Base-by-base conservation (phyloP, 2,113 vertebrate genomes). In the Thamnaconus septentrionalis region DNA sequence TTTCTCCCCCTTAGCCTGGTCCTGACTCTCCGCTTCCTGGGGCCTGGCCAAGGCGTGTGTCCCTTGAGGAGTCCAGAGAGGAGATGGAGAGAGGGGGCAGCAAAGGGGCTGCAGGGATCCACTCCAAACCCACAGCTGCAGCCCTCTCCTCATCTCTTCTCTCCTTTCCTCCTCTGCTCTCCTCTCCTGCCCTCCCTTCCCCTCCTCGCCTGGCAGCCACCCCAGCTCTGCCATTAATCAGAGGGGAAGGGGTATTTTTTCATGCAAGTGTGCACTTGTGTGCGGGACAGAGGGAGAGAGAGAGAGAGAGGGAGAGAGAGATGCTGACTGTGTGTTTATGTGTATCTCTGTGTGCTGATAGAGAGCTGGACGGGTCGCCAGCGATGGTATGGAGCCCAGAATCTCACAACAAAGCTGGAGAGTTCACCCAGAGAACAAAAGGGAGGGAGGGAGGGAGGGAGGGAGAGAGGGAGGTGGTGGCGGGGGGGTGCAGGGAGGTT, bases 351-450 rank as follows among this genome's bases (percentile, higher is more conserved):
- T 66, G 82, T 73, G 83, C 78, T 84, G 88, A 88, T 84, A 83
- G 76, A 79, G 86, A 77, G 75, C 79, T 88, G 88, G 85, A 85
- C 87, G 83, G 66, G 67, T 83, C 64, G 40, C 51, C 56, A 62
- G 64, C 81, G 82, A 87, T 87, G 91, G 90, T 91, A 90, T 89
- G 85, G 89, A 88, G 89, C 89, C 76, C 82, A 86, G 86, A 86
- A 91, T 86, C 90, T 88, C 87, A 88, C 90, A 90, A 89, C 86
- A 90, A 85, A 89, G 90, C 86, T 43, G 56, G 64, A 79, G 88
- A 90, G 92, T 93, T 92, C 90, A 92, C 88, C 81, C 86, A 91
- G 90, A 90, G 91, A 91, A 88, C 89, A 90, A 88, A 80, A 59
- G 79, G 53, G 58, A 74, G 86, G 78, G 86, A 79, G 88, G 86